phyloP scores from a whole-genome alignment of 64 coral and sea anemone genomes.

The Montipora efflorescens region DNA sequence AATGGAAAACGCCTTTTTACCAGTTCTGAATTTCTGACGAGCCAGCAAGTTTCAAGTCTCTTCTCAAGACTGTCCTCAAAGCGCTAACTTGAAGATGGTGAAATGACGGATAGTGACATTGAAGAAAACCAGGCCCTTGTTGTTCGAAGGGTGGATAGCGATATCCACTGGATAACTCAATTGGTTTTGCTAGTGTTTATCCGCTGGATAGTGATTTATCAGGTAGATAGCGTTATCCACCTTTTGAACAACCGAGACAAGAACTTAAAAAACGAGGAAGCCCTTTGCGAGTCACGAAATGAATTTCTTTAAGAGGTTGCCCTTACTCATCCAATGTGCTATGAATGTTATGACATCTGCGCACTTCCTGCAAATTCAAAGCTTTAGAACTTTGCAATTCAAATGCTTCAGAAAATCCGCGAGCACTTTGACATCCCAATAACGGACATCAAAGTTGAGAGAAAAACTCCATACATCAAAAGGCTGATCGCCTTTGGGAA shows the following conservation, averaged over 20 bases:
- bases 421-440: too few relatives aligned
- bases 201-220: too few relatives aligned
- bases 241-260: too few relatives aligned
- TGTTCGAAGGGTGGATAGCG: too few relatives aligned
- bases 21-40: constrained; percentile 44
- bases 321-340: not conserved
- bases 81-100: not conserved
- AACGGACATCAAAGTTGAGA: too few relatives aligned
- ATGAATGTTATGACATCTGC: constrained; percentile 9
- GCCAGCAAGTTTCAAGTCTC: constrained; percentile 30
- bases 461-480: too few relatives aligned
- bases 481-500: too few relatives aligned
- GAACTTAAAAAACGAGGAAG: not conserved
- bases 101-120: not conserved
- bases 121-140: not conserved
- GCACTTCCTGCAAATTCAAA: not conserved
- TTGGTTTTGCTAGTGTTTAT: too few relatives aligned
- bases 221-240: too few relatives aligned
- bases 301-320: constrained; percentile 1
- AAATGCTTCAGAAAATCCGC: too few relatives aligned
- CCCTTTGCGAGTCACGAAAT: not conserved
- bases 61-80: constrained; percentile 43
- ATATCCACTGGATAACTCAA: too few relatives aligned
- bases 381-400: too few relatives aligned
- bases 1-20: constrained; percentile 24